phyloP scores from a whole-genome alignment of 92 coral and sea anemone species.

The Siderastrea siderea region DNA sequence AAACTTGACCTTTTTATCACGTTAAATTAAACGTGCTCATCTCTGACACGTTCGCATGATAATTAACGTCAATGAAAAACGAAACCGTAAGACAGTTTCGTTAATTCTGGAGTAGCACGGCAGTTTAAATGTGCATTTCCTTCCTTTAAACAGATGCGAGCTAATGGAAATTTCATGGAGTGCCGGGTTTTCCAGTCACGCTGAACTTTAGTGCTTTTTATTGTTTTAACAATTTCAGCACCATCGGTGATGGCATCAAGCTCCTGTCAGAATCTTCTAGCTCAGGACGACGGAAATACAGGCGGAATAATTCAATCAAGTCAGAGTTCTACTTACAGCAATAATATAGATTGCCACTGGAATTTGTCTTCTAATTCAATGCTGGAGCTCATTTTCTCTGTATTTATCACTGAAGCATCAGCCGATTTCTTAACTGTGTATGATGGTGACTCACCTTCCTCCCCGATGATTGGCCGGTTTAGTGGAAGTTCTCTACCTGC shows the following conservation, averaged over 20 bases:
- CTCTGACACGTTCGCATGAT: too few relatives aligned
- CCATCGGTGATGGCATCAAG: background rate
- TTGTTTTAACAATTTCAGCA: background rate
- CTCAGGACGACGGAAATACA: too few relatives aligned
- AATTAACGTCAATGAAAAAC: too few relatives aligned
- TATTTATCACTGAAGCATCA: conserved; percentile 3
- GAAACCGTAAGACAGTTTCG: too few relatives aligned
- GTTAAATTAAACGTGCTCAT: too few relatives aligned
- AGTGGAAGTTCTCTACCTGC: conserved; percentile 31
- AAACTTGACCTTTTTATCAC: too few relatives aligned
- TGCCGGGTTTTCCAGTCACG: too few relatives aligned
- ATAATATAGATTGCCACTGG: background rate
- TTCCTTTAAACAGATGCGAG: too few relatives aligned
- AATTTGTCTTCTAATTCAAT: conserved; percentile 20
- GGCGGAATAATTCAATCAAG: conserved; percentile 2
- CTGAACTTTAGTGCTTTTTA: too few relatives aligned
- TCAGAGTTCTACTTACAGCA: background rate
- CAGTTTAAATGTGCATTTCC: too few relatives aligned
- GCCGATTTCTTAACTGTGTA: conserved; percentile 40
- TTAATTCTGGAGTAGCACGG: too few relatives aligned
- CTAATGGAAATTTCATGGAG: too few relatives aligned
- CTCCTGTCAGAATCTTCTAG: background rate
- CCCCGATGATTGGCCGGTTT: conserved; percentile 31
- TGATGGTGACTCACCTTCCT: conserved; percentile 35
- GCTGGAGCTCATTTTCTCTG: background rate